Conservation (phyloP, 2,113 vertebrate genomes). For the Coryphaenoides rupestris region DNA sequence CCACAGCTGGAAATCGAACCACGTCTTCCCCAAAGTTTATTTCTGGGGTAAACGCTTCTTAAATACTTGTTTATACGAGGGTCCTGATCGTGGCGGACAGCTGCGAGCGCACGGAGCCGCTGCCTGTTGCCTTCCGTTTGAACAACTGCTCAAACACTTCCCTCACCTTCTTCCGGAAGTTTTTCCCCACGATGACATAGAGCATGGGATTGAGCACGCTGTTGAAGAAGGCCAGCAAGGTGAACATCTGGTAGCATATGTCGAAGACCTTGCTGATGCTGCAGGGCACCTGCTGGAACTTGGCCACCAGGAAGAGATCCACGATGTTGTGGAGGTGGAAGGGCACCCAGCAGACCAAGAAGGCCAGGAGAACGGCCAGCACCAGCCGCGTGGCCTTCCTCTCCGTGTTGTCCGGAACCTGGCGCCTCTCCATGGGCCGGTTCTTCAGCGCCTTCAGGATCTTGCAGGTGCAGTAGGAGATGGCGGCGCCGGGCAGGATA, state of each 20-base stretch:
- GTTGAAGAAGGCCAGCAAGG: constrained; percentile 78
- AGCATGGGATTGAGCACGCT: constrained; percentile 85
- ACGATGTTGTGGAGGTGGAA: no score
- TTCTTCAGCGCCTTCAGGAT: constrained; percentile 60
- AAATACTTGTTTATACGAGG: constrained; percentile 23
- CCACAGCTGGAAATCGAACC: no score
- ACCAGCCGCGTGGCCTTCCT: constrained; percentile 76
- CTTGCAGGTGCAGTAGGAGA: constrained; percentile 56
- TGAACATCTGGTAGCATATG: constrained; percentile 67
- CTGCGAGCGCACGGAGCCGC: constrained; percentile 42
- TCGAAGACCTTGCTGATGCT: constrained; percentile 55
- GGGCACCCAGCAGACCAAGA: constrained; percentile 82
- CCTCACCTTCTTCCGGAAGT: constrained; percentile 77
- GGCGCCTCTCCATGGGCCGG: constrained; percentile 48
- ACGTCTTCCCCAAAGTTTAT: background rate
- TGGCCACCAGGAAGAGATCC: constrained; percentile 69
- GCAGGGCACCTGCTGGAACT: constrained; percentile 32
- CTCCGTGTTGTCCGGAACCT: constrained; percentile 69
- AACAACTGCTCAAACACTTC: constrained; percentile 77
- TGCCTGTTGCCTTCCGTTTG: constrained; percentile 18
- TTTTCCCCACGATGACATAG: constrained; percentile 82
- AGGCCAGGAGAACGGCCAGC: constrained; percentile 77
- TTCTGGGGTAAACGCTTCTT: background rate
- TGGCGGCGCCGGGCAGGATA: constrained; percentile 49
- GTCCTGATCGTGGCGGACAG: constrained; percentile 66